Conservation (phyloP, 2,113 vertebrate species). For the Nycticryphes semicollaris region DNA sequence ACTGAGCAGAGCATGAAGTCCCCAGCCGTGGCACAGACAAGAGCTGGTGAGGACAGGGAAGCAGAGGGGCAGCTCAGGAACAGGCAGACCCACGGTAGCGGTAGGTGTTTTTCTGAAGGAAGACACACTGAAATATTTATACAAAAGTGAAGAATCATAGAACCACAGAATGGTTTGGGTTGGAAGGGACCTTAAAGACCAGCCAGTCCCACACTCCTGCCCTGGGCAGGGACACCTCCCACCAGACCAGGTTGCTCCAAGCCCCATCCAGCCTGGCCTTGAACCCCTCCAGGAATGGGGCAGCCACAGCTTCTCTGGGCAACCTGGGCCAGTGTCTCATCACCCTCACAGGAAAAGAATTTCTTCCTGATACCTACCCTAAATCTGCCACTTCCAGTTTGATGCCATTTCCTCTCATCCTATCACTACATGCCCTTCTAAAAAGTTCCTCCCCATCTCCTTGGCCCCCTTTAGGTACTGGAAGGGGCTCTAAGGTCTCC, state of each 20-base stretch:
- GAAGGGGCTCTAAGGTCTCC: neutral
- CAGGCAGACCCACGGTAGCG: fast-evolving
- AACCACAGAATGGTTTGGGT: neutral
- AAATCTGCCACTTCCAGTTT: neutral
- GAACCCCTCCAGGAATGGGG: too few relatives aligned
- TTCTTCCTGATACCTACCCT: neutral
- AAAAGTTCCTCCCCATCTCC: neutral
- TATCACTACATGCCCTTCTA: neutral
- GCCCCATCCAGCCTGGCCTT: too few relatives aligned
- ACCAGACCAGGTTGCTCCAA: neutral
- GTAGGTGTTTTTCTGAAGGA: neutral
- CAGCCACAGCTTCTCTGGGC: neutral
- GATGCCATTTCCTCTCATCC: neutral
- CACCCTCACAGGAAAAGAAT: neutral
- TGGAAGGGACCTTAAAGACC: neutral
- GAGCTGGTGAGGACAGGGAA: neutral
- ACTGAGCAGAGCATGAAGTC: neutral
- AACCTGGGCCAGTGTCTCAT: neutral
- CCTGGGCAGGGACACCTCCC: neutral
- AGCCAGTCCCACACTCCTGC: neutral
- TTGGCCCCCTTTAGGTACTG: neutral
- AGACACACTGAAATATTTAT: neutral
- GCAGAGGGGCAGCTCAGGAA: neutral
- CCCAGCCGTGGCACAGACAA: fast-evolving
- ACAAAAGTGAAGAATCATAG: neutral